These are phyloP conservation scores for Aporrectodea caliginosa DNA, from an alignment of 1,140 invertebrate genomes.

Conservation along the genomic window DNA sequence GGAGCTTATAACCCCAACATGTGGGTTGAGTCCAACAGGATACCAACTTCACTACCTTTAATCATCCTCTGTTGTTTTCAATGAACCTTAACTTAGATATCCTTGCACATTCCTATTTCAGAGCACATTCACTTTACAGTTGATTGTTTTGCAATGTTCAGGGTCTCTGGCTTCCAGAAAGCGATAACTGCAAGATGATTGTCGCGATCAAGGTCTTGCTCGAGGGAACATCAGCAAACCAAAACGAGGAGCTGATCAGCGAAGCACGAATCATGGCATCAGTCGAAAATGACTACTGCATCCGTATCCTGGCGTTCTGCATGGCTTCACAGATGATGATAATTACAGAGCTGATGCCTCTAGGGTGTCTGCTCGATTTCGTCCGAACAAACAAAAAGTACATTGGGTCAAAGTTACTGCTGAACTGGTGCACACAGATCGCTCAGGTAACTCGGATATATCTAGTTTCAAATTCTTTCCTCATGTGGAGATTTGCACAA, in stretches of 20 bases:
- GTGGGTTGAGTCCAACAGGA: too few species aligned
- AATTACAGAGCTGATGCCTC: constrained; percentile 93
- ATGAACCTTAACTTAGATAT: too few species aligned
- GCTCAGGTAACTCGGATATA: too few species aligned
- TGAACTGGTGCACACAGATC: constrained; percentile 98
- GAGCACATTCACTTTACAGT: too few species aligned
- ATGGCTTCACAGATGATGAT: constrained; percentile 96
- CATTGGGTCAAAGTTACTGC: constrained; percentile 86
- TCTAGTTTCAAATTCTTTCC: too few species aligned
- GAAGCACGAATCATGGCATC: constrained; percentile 98
- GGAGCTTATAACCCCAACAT: too few species aligned
- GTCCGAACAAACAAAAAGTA: constrained; percentile 86
- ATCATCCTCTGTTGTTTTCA: too few species aligned
- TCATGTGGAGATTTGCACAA: too few species aligned
- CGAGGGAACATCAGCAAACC: constrained; percentile 67
- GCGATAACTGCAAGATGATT: constrained; percentile 88
- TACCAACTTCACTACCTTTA: too few species aligned
- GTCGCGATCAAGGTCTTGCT: constrained; percentile 95
- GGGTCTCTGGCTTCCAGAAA: constrained; percentile 89
- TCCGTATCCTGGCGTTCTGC: constrained; percentile 90
- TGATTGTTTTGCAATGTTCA: too few species aligned
- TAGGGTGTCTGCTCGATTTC: constrained; percentile 92
- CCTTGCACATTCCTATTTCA: too few species aligned
- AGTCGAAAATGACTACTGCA: constrained; percentile 89
- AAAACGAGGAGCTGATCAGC: constrained; percentile 82